These are phyloP conservation scores for Cataglyphis albicans DNA, from an alignment of 2,888 invertebrate species.

Conservation along the genomic window DNA sequence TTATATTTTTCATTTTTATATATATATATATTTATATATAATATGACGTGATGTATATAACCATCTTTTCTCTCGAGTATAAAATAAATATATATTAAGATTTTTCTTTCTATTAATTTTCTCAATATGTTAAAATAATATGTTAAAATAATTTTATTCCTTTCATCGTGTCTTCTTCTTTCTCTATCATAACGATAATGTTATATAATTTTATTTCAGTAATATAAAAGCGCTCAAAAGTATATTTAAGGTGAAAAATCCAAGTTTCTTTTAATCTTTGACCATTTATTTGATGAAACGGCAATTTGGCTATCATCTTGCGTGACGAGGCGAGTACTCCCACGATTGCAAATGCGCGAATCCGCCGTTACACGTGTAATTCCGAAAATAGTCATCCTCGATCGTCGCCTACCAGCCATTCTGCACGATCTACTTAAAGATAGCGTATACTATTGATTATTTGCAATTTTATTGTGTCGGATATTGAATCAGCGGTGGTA, in stretches of 20 bases:
- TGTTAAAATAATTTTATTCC: not conserved
- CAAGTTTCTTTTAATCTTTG: not conserved
- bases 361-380: constrained; percentile 58
- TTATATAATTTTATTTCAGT: constrained; percentile 11
- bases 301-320: constrained; percentile 28
- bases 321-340: constrained; percentile 19
- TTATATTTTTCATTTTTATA: not conserved
- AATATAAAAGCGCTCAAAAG: constrained; percentile 18
- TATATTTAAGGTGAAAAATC: constrained; percentile 7
- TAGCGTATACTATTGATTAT: constrained; percentile 42
- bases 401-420: constrained; percentile 45
- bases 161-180: not conserved
- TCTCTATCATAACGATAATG: not conserved
- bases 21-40: too few relatives aligned
- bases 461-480: constrained; percentile 35
- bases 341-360: constrained; percentile 39
- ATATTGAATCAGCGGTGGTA: not conserved
- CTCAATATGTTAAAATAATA: not conserved
- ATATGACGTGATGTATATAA: not conserved
- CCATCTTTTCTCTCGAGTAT: not conserved
- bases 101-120: not conserved
- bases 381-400: constrained; percentile 67
- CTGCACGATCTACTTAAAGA: constrained; percentile 64
- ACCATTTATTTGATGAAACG: not conserved
- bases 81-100: not conserved